Evolutionary conservation across 2,888 invertebrate species (phyloP).

Genomic region (Ophioninae sp.): DNA sequence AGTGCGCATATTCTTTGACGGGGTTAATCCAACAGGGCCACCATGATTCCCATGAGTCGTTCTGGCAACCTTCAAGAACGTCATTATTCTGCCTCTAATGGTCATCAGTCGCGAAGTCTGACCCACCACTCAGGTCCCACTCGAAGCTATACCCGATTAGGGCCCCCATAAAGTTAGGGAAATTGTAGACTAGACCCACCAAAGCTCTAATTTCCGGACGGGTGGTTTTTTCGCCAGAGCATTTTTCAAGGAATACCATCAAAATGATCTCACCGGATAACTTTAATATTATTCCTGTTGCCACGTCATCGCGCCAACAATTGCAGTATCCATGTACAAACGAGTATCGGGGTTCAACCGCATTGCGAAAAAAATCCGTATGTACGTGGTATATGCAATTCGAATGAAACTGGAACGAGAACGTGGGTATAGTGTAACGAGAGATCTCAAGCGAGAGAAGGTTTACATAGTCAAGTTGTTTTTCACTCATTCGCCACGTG

Average conservation of each 20-base stretch:
- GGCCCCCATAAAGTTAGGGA: too few relatives aligned
- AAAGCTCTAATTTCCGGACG: neutral
- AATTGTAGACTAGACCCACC: too few relatives aligned
- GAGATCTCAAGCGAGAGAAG: constrained; percentile 55
- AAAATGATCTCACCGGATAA: constrained; percentile 18
- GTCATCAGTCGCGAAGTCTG: too few relatives aligned
- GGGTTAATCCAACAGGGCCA: too few relatives aligned
- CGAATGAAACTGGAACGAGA: constrained; percentile 63
- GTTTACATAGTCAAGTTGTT: constrained; percentile 63
- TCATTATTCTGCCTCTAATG: too few relatives aligned
- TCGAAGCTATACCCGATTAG: too few relatives aligned
- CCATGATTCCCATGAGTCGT: too few relatives aligned
- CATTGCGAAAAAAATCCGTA: constrained; percentile 57
- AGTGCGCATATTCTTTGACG: too few relatives aligned
- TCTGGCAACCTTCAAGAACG: too few relatives aligned
- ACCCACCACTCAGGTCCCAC: too few relatives aligned
- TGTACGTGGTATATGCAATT: constrained; percentile 42
- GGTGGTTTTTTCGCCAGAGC: neutral
- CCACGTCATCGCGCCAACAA: constrained; percentile 52
- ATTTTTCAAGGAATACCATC: constrained; percentile 21
- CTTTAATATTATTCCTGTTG: constrained; percentile 33
- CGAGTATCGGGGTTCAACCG: constrained; percentile 43
- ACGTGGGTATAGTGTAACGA: constrained; percentile 61
- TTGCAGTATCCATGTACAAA: constrained; percentile 18
- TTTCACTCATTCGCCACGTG: constrained; percentile 60